Conservation (phyloP, 2,888 invertebrate species). For the Parnassius glacialis region DNA sequence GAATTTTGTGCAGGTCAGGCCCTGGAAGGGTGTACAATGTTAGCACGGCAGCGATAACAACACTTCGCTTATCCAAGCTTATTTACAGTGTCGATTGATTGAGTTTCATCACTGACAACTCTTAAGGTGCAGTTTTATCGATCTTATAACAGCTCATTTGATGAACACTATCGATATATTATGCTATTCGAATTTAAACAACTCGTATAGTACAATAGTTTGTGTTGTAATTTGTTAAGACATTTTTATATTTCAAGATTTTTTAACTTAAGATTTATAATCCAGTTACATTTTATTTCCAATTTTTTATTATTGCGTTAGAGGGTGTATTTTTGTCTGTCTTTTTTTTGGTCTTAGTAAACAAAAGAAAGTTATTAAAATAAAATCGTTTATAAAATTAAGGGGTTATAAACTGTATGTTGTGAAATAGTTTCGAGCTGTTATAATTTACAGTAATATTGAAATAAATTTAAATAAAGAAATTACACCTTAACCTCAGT, state of each 20-base stretch:
- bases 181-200: no score
- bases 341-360: no score
- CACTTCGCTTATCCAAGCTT: constrained; percentile 73
- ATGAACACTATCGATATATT: neutral
- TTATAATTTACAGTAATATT: constrained; percentile 1
- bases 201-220: no score
- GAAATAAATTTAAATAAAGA: neutral
- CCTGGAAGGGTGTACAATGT: constrained; percentile 52
- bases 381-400: no score
- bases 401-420: no score
- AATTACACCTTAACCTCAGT: neutral
- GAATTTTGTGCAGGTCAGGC: constrained; percentile 65
- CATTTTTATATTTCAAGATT: no score
- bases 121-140: constrained; percentile 62
- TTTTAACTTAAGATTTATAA: no score
- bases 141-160: constrained; percentile 9
- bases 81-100: constrained; percentile 55
- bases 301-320: no score
- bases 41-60: constrained; percentile 71
- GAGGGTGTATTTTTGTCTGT: no score
- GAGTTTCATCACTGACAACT: constrained; percentile 58
- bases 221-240: no score
- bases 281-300: no score
- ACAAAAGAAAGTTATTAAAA: no score
- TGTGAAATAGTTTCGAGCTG: neutral